Evolutionary conservation across 2,113 vertebrate genomes (phyloP).

Genomic region (Chauna torquata): DNA sequence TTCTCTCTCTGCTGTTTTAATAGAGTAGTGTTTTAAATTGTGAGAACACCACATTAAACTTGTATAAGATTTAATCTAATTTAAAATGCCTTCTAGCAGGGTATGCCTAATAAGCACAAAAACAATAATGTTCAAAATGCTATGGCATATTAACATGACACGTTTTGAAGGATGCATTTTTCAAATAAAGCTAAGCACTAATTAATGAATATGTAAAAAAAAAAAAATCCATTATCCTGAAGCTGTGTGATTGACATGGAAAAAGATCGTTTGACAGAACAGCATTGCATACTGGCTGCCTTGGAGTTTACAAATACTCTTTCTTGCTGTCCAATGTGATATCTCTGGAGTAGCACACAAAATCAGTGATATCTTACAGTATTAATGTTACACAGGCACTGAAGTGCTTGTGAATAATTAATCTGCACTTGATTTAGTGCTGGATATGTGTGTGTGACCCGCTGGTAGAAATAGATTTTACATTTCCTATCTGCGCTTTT

Average conservation of each 20-base stretch:
- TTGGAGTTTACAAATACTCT: slow-evolving; percentile 9
- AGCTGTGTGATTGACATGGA: not conserved
- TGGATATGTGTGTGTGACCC: not conserved
- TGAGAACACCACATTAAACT: slow-evolving; percentile 79
- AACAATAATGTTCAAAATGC: slow-evolving; percentile 45
- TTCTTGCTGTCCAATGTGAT: not conserved
- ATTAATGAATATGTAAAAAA: slow-evolving; percentile 44
- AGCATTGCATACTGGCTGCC: not conserved
- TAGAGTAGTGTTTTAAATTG: slow-evolving; percentile 76
- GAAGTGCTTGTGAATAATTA: not conserved
- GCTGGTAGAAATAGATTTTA: not conserved
- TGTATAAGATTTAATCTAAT: slow-evolving; percentile 82
- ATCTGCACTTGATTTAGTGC: not conserved
- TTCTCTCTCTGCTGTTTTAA: slow-evolving; percentile 72
- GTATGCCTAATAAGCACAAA: slow-evolving; percentile 69
- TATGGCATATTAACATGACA: slow-evolving; percentile 30
- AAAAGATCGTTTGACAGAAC: not conserved
- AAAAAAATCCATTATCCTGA: not conserved
- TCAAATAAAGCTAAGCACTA: slow-evolving; percentile 37
- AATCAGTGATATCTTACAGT: not conserved
- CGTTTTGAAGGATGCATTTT: not conserved
- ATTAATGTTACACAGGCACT: not conserved
- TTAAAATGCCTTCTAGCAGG: slow-evolving; percentile 62
- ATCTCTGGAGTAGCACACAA: not conserved
- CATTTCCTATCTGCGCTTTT: not conserved